Conservation (phyloP, 2,888 invertebrate genomes). For the Atethmia centrago region DNA sequence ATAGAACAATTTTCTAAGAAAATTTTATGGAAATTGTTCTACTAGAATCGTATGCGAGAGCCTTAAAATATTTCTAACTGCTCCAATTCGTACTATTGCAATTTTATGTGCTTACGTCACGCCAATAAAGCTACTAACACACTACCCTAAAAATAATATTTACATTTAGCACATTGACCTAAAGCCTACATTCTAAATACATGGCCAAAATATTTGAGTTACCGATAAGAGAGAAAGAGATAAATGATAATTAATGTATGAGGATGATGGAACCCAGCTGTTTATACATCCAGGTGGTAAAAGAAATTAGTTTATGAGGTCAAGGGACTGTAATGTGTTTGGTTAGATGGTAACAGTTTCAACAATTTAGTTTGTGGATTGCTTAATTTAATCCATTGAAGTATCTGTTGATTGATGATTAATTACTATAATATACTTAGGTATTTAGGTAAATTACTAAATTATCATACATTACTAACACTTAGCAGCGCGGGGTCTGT, state of each 20-base stretch:
- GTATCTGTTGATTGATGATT: not conserved
- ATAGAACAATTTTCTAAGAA: no score
- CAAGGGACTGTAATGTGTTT: slow-evolving; percentile 41
- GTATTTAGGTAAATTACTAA: not conserved
- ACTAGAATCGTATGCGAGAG: no score
- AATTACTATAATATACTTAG: not conserved
- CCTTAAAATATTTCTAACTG: not conserved
- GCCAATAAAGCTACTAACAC: slow-evolving; percentile 1
- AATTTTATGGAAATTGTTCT: no score
- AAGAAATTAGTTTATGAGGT: slow-evolving; percentile 49
- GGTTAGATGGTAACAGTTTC: slow-evolving; percentile 20
- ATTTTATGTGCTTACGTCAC: not conserved
- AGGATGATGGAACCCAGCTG: slow-evolving; percentile 41
- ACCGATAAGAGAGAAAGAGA: slow-evolving; percentile 42
- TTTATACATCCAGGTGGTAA: slow-evolving; percentile 41
- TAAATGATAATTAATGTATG: slow-evolving; percentile 7
- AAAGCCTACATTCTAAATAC: slow-evolving; percentile 40
- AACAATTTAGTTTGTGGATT: not conserved
- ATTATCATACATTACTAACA: no score
- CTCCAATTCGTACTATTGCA: not conserved
- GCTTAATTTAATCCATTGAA: not conserved
- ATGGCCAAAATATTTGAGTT: slow-evolving; percentile 45
- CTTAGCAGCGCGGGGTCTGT: no score
- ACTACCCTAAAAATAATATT: slow-evolving; percentile 39
- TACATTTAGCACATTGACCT: slow-evolving; percentile 33